Evolutionary conservation across 2,888 invertebrate species (phyloP).

Genomic region (Thumatha senex): DNA sequence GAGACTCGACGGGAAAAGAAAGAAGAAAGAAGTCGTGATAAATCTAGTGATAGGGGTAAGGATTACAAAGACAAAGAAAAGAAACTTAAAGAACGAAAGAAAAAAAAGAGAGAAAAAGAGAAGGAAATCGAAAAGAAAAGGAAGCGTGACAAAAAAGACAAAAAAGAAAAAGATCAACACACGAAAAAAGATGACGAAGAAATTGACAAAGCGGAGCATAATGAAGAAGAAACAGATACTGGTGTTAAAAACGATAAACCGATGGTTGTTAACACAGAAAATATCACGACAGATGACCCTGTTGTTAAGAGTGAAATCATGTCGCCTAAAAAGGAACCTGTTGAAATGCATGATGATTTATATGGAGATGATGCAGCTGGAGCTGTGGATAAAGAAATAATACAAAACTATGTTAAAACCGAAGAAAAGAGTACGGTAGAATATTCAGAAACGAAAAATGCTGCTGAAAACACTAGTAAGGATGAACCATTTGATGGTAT

Average conservation of each 20-base stretch:
- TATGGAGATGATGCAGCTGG: constrained; percentile 82
- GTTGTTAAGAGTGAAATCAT: constrained; percentile 31
- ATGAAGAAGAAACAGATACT: constrained; percentile 17
- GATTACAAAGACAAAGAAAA: constrained; percentile 84
- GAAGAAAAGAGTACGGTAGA: constrained; percentile 47
- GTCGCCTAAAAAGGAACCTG: constrained; percentile 35
- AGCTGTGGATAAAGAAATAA: constrained; percentile 82
- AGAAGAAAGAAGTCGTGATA: constrained; percentile 70
- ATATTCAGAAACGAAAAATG: constrained; percentile 45
- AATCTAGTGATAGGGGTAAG: constrained; percentile 72
- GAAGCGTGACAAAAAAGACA: constrained; percentile 82
- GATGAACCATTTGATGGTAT: constrained; percentile 83
- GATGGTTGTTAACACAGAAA: constrained; percentile 28
- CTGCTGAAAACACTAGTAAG: constrained; percentile 62
- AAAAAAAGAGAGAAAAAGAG: constrained; percentile 80
- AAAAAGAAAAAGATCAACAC: constrained; percentile 75
- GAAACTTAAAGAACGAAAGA: constrained; percentile 76
- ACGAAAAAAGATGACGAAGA: constrained; percentile 54
- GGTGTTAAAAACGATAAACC: constrained; percentile 15
- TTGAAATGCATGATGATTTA: constrained; percentile 61
- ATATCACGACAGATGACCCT: constrained; percentile 24
- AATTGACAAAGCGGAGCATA: constrained; percentile 34
- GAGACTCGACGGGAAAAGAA: constrained; percentile 82
- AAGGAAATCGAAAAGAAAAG: constrained; percentile 72
- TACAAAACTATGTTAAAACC: constrained; percentile 81